Evolutionary conservation across 2,797 vertebrate genomes (phyloP).

Genomic region (Danio tinwini): DNA sequence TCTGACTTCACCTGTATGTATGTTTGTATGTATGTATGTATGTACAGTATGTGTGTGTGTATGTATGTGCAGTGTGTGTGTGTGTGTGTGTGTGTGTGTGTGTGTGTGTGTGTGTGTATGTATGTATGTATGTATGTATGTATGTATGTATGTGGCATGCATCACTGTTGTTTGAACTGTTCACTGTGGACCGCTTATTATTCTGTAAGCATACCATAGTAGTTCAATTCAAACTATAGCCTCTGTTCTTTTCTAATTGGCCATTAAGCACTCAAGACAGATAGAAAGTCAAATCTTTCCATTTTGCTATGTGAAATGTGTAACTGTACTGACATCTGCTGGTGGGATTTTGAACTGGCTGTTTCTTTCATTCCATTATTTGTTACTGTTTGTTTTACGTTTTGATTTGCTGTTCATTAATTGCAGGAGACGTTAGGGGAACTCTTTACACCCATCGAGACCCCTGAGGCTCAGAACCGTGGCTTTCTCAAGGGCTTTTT

Average conservation of each 20-base stretch:
- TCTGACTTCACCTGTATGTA: too few species aligned
- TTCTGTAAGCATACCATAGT: not conserved
- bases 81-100: too few species aligned
- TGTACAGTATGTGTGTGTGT: too few species aligned
- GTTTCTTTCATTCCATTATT: not conserved
- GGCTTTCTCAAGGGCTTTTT: conserved; percentile 98
- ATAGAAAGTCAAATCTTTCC: not conserved
- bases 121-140: conserved; percentile 24
- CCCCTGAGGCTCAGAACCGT: conserved; percentile 95
- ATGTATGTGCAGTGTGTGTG: too few species aligned
- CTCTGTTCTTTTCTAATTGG: not conserved
- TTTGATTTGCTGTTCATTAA: conserved; percentile 24
- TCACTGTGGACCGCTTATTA: not conserved
- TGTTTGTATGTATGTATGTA: too few species aligned
- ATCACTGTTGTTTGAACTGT: too few species aligned
- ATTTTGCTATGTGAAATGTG: conserved; percentile 8
- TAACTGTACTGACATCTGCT: conserved; percentile 70
- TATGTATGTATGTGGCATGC: conserved; percentile 14
- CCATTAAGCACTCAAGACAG: not conserved
- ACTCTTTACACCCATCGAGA: conserved; percentile 94
- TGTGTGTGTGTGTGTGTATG: conserved; percentile 27
- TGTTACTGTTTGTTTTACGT: not conserved
- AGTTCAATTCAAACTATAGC: not conserved
- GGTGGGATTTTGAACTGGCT: conserved; percentile 45
- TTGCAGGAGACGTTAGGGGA: conserved; percentile 96